Evolutionary conservation across 92 coral and sea anemone species (phyloP).

Genomic region (Siderastrea siderea): DNA sequence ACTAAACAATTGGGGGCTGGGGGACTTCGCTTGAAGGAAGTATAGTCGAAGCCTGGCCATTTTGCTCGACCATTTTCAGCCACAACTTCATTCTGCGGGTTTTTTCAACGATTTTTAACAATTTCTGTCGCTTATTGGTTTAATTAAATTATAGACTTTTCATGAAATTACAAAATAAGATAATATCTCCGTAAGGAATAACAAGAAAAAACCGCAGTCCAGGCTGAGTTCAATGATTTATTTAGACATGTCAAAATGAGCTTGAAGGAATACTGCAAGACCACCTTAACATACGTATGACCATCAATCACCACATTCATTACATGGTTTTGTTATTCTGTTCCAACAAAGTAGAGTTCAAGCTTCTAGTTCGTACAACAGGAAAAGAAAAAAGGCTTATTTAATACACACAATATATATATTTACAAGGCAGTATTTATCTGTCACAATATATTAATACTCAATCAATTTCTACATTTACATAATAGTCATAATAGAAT

Average conservation of each 20-base stretch:
- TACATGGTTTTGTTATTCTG: not conserved
- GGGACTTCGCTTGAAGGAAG: no score
- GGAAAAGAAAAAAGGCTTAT: not conserved
- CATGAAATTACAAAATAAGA: no score
- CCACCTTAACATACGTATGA: not conserved
- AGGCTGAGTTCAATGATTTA: not conserved
- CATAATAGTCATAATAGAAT: not conserved
- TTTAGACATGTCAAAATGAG: not conserved
- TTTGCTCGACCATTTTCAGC: no score
- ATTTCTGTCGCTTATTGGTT: no score
- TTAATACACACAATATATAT: slow-evolving; percentile 8
- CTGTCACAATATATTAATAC: slow-evolving; percentile 36
- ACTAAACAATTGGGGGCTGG: no score
- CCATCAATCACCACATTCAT: not conserved
- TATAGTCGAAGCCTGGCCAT: no score
- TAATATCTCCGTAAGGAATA: no score
- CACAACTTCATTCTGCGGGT: no score
- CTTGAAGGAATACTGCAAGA: not conserved
- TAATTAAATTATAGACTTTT: no score
- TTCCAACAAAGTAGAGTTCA: not conserved
- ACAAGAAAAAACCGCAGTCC: slow-evolving; percentile 11
- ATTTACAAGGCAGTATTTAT: slow-evolving; percentile 13
- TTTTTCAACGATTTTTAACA: no score
- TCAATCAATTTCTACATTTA: slow-evolving; percentile 22
- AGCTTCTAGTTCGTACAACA: not conserved